Base-by-base conservation (phyloP, 2,888 invertebrate genomes). In the Mesorhabditis belari region DNA sequence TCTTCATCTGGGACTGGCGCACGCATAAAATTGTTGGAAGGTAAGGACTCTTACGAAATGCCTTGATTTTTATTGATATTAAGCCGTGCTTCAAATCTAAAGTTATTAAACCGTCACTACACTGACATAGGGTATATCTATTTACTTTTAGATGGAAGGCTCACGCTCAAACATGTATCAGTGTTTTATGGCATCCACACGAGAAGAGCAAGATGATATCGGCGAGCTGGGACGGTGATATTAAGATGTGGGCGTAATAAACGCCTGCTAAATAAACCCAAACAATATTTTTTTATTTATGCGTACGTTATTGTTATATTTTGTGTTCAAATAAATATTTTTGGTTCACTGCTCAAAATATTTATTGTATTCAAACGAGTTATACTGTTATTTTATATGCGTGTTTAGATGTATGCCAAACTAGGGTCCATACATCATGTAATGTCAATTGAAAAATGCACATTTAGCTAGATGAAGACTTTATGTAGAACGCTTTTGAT, bases 1-100 rank as follows among this genome's bases (percentile, higher is more conserved):
- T 93, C 77, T 96, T 92, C 83, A 88, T 98, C 52, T 99, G 98
- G 98, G 96, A 98, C 81, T 99, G 96, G 96, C 96, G 96, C 82
- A 93, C 95, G 0, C 96, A 96, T 67, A 94, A 95, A 84, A 85
- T 98, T 66, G 93, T 91, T 83, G 93, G 91, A 82, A 95, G 70
- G 73, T 73, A 35, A 53, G 21, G 12, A 52, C 17, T 9, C 12
- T 52, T 17, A 52, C n/a, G 21, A 21, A 17, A 12, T n/a, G 21
- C 9, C 52, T 12, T 21, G 12, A n/a, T 21, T 49, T 19, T 50
- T 6, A 25, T 5, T 21, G 23, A 55, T 4, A 4, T 55, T 25
- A 12, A 55, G 35, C 28, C 49, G 50, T 28, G 3, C 26, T 12
- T 44, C 44, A 2, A 44, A 6, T 29, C 24, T 56, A 3, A 28